Evolutionary conservation across 2,113 vertebrate species (phyloP).

Genomic region (Datnioides undecimradiatus): DNA sequence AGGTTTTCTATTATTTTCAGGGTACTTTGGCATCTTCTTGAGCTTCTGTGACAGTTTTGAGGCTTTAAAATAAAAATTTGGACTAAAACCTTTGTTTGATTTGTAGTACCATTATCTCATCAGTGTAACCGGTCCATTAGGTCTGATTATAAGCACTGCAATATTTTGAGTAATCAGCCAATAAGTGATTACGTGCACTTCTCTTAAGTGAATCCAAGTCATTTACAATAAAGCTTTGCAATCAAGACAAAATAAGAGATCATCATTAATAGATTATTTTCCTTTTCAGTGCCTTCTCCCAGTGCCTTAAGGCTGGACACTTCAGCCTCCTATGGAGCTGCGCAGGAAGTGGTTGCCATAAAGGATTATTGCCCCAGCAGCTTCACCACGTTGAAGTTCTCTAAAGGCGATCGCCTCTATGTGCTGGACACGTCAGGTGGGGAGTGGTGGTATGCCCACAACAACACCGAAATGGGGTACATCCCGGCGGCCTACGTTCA

Average conservation of each 20-base stretch:
- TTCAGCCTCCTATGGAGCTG: constrained; percentile 88
- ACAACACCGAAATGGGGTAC: constrained; percentile 98
- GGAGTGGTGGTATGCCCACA: constrained; percentile 99
- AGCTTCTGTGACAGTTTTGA: not conserved
- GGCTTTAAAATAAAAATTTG: not conserved
- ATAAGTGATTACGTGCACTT: not conserved
- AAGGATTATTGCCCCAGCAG: constrained; percentile 95
- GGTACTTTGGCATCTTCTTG: not conserved
- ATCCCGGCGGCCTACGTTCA: constrained; percentile 95
- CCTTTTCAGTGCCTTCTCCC: constrained; percentile 93
- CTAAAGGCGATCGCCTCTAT: constrained; percentile 94
- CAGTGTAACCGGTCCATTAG: not conserved
- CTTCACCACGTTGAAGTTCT: constrained; percentile 96
- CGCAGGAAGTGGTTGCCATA: constrained; percentile 94
- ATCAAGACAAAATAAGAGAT: not conserved
- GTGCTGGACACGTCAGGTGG: constrained; percentile 94
- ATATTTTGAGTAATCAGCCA: constrained; percentile 21
- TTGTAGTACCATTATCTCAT: not conserved
- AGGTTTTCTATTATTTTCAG: not conserved
- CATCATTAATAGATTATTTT: not conserved
- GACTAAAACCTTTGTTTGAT: not conserved
- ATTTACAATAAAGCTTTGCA: not conserved
- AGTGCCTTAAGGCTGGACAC: constrained; percentile 93
- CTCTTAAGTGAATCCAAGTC: not conserved
- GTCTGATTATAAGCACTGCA: not conserved